Base-by-base conservation (phyloP, 92 coral and sea anemone genomes). In the Bergia sp. region DNA sequence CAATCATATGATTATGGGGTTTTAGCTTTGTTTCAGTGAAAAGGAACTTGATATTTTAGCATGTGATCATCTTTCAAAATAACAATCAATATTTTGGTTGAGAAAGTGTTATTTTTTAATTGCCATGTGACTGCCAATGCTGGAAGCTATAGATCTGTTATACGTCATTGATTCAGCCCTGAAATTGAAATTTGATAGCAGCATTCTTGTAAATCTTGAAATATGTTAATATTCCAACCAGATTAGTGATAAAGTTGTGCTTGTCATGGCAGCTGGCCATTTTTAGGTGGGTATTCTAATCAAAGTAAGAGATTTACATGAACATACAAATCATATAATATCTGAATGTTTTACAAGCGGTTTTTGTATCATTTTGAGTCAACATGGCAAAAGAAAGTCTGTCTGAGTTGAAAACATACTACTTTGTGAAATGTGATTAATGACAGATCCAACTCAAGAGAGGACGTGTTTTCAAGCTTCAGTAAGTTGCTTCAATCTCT, bases 191-290 rank as follows among this genome's bases (percentile, higher is more conserved):
- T 43, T 43, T 67, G 79, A 84, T 84, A 67, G 44, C 36, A 44
- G 79, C 87, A 84, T 84, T 83, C 87, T 83, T 82, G 41, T 82
- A 66, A 82, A 83, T 71, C 87, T 71, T 84, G 87, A 84, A 84
- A 72, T 84, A 71, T 71, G 64, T 84, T 84, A 84, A 84, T 84
- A 71, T 73, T 72, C 10, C 79, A 84, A 84, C 87, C 65, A 69
- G 65, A 84, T 84, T 84, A 84, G 79, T 41, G 87, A 84, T 84
- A 80, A 80, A 80, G 43, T 84, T 84, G 23, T 44, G 75, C 72
- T 47, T 69, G 77, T 71, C 87, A 84, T 84, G 87, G 44, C 65
- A 43, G 77, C 20, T 83, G 61, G 77, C 73, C 13, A 36, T 16
- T 69, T 29, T 15, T 4, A 50, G 66, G 79, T 84, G 42, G 36